These are phyloP conservation scores for Actinia tenebrosa DNA, from an alignment of 64 coral and sea anemone genomes.

Conservation along the genomic window DNA sequence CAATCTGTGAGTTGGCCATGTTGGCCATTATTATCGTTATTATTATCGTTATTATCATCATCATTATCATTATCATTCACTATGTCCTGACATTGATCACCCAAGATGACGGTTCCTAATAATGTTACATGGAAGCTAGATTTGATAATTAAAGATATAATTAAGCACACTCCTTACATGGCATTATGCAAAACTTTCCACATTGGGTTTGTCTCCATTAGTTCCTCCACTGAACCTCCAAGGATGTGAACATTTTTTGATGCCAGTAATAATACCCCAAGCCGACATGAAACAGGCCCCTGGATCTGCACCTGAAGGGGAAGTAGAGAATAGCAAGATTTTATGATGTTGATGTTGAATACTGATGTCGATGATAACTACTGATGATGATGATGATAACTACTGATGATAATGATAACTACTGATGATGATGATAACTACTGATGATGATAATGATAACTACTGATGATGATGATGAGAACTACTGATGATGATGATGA, in stretches of 20 bases:
- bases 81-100: no score
- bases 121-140: not conserved
- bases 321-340: not conserved
- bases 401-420: not conserved
- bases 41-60: no score
- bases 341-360: not conserved
- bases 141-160: not conserved
- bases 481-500: no score
- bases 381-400: not conserved
- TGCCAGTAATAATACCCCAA: constrained; percentile 60
- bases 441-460: no score
- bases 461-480: no score
- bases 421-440: no score
- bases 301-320: constrained; percentile 48
- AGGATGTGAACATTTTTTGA: constrained; percentile 37
- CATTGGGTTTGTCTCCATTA: constrained; percentile 59
- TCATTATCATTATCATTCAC: no score
- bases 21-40: no score
- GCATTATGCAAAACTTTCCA: constrained; percentile 83
- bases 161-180: constrained; percentile 53
- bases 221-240: constrained; percentile 54
- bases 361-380: not conserved
- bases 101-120: no score
- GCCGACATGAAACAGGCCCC: constrained; percentile 39
- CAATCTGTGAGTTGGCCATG: no score